Conservation (phyloP, 2,797 vertebrate genomes). For the Oryzias sinensis region DNA sequence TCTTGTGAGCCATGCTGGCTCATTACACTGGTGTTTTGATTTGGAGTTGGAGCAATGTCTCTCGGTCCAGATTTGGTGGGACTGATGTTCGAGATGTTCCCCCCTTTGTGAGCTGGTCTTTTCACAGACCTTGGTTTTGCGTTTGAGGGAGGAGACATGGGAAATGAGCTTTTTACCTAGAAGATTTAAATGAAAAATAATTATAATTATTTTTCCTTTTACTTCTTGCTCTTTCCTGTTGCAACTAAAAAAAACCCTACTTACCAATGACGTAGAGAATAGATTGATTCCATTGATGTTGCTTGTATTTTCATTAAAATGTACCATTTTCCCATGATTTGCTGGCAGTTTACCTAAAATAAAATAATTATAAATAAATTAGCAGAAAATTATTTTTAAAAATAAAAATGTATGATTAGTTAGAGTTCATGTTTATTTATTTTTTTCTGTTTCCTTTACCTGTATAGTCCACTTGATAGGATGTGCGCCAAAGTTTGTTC, state of each 20-base stretch:
- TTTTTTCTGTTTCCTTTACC: conserved; percentile 48
- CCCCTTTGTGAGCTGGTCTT: conserved; percentile 37
- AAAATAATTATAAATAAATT: conserved; percentile 20
- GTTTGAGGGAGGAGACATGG: conserved; percentile 60
- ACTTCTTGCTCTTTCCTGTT: no score
- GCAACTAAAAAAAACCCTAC: not conserved
- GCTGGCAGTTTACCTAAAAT: conserved; percentile 72
- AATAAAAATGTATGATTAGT: not conserved
- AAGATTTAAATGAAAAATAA: not conserved
- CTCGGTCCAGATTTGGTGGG: conserved; percentile 19
- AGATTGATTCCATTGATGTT: conserved; percentile 51
- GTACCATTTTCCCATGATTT: conserved; percentile 71
- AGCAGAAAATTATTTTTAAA: not conserved
- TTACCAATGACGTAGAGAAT: conserved; percentile 66
- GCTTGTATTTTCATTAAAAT: conserved; percentile 69
- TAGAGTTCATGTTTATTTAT: not conserved
- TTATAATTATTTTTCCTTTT: no score
- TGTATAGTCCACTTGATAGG: conserved; percentile 78
- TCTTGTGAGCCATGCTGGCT: conserved; percentile 30
- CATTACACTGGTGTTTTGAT: conserved; percentile 13
- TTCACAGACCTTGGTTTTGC: conserved; percentile 61
- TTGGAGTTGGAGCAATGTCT: conserved; percentile 17
- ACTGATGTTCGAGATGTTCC: conserved; percentile 36
- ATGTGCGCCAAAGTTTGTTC: conserved; percentile 75
- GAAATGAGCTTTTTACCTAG: conserved; percentile 75